phyloP scores from a whole-genome alignment of 2,888 invertebrate species.

The Thera britannica region DNA sequence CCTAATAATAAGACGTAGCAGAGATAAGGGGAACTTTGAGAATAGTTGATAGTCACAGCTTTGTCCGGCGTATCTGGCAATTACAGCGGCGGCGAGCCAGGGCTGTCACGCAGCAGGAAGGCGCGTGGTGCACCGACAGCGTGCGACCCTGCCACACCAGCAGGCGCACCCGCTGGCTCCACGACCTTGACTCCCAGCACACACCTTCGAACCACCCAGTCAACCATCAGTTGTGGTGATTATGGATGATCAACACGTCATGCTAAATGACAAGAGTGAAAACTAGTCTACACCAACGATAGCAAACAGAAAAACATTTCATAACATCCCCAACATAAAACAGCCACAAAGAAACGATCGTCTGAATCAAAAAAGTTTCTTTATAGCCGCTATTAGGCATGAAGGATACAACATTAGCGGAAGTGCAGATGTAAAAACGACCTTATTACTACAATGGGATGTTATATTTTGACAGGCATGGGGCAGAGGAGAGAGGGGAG shows the following conservation, averaged over 20 bases:
- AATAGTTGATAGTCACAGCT: conserved; percentile 16
- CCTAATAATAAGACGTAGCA: neutral
- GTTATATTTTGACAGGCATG: conserved; percentile 77
- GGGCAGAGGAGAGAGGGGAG: conserved; percentile 71
- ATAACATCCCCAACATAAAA: conserved; percentile 46
- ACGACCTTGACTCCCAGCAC: conserved; percentile 49
- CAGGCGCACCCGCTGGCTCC: conserved; percentile 56
- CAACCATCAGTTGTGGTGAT: conserved; percentile 31
- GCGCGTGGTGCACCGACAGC: conserved; percentile 64
- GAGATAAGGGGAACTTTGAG: neutral
- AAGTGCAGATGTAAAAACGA: conserved; percentile 71
- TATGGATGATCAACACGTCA: conserved; percentile 32
- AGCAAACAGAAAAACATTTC: conserved; percentile 47
- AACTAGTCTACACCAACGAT: conserved; percentile 13
- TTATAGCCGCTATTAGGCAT: conserved; percentile 74
- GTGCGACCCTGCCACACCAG: conserved; percentile 62
- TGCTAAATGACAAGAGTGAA: conserved; percentile 9
- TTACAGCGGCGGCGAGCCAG: conserved; percentile 62
- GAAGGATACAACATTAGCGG: conserved; percentile 64
- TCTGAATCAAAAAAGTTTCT: conserved; percentile 65
- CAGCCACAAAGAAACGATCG: conserved; percentile 62
- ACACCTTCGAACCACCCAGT: conserved; percentile 37
- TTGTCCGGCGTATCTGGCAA: conserved; percentile 57
- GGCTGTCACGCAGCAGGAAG: conserved; percentile 66
- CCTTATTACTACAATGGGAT: conserved; percentile 77